phyloP scores from a whole-genome alignment of 2,888 invertebrate species.

The Caenorhabditis sp. region DNA sequence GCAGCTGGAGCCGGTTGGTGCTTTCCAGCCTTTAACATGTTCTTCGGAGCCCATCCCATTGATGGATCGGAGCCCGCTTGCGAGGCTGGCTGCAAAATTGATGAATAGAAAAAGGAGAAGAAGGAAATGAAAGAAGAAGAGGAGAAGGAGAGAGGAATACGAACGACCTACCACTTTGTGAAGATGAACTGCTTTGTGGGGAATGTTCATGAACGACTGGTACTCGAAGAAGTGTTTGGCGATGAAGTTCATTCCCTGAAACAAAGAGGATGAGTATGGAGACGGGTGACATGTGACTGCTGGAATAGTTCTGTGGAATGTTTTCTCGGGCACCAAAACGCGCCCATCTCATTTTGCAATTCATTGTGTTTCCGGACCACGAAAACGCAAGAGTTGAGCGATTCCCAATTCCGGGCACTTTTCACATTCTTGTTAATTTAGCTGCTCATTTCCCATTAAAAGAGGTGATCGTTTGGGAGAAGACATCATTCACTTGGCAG shows the following conservation, averaged over 20 bases:
- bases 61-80: constrained; percentile 82
- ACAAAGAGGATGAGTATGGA: constrained; percentile 4
- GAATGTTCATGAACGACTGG: constrained; percentile 82
- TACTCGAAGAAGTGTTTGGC: constrained; percentile 83
- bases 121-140: not conserved
- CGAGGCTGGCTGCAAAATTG: constrained; percentile 73
- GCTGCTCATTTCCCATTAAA: constrained; percentile 26
- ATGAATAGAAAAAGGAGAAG: not conserved
- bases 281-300: not conserved
- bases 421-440: not conserved
- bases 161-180: constrained; percentile 78
- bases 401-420: constrained; percentile 20
- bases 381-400: constrained; percentile 16
- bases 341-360: constrained; percentile 51
- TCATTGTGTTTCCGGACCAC: constrained; percentile 39
- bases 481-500: not conserved
- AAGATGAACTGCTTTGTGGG: constrained; percentile 82
- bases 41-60: constrained; percentile 82
- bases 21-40: constrained; percentile 78
- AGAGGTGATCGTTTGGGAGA: not conserved
- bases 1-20: constrained; percentile 81
- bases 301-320: constrained; percentile 21
- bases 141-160: not conserved
- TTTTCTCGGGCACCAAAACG: constrained; percentile 33
- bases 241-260: constrained; percentile 82